These are phyloP conservation scores for Rhingia campestris DNA, from an alignment of 2,888 invertebrate species.

Conservation along the genomic window DNA sequence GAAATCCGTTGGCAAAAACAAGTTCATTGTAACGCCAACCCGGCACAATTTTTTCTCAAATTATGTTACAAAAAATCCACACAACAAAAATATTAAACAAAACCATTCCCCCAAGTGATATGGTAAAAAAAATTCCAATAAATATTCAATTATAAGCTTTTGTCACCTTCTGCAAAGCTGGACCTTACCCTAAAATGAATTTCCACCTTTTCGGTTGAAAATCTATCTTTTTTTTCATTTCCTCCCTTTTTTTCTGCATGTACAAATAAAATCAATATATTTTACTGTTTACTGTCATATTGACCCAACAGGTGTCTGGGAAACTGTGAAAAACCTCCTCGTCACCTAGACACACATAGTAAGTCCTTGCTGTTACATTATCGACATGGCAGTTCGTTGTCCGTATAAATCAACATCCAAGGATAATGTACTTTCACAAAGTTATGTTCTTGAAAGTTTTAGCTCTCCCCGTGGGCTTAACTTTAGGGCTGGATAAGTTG, in stretches of 20 bases:
- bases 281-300: neutral
- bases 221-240: conserved; percentile 18
- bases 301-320: conserved; percentile 10
- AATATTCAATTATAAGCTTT: conserved; percentile 37
- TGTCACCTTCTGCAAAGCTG: conserved; percentile 4
- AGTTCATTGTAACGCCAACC: too few relatives aligned
- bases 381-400: neutral
- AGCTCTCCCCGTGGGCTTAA: conserved; percentile 26
- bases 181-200: conserved; percentile 19
- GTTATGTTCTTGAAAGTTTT: conserved; percentile 43
- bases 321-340: conserved; percentile 9
- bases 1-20: neutral
- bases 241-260: too few relatives aligned
- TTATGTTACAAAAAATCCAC: too few relatives aligned
- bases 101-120: neutral
- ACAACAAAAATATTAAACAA: too few relatives aligned
- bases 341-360: neutral
- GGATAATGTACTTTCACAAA: conserved; percentile 28
- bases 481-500: conserved; percentile 25
- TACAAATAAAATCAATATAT: conserved; percentile 44
- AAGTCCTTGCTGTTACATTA: conserved; percentile 5
- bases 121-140: conserved; percentile 1
- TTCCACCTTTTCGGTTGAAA: conserved; percentile 34
- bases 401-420: conserved; percentile 19
- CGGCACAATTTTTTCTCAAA: too few relatives aligned